phyloP scores from a whole-genome alignment of 2,888 invertebrate species.

The Nemapogon koenigi region DNA sequence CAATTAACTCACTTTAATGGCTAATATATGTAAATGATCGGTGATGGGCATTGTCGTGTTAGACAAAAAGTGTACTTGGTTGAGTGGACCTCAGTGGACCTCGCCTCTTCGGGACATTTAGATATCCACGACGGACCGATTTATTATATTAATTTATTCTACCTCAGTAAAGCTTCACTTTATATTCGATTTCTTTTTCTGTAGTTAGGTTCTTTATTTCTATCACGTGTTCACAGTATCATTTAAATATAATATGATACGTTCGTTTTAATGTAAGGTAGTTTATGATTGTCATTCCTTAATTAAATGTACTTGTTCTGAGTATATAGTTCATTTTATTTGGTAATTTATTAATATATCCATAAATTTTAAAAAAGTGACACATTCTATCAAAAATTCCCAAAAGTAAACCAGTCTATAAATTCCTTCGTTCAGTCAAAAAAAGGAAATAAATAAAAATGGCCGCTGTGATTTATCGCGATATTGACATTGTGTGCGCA shows the following conservation, averaged over 20 bases:
- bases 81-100: slow-evolving; percentile 27
- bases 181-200: no score
- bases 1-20: slow-evolving; percentile 61
- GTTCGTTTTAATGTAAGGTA: no score
- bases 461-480: slow-evolving; percentile 50
- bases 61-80: slow-evolving; percentile 39
- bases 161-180: no score
- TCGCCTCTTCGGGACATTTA: slow-evolving; percentile 25
- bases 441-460: slow-evolving; percentile 31
- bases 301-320: no score
- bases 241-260: no score
- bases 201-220: no score
- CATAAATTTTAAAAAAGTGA: no score
- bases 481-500: slow-evolving; percentile 49
- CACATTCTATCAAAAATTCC: not conserved
- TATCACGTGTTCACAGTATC: no score
- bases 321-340: not conserved
- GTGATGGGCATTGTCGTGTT: slow-evolving; percentile 38
- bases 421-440: not conserved
- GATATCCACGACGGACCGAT: slow-evolving; percentile 19
- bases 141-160: no score
- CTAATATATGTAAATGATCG: slow-evolving; percentile 54
- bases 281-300: no score
- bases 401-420: not conserved
- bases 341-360: slow-evolving; percentile 1